These are phyloP conservation scores for Drosophila mayaguana DNA, from an alignment of 2,888 invertebrate genomes.

Conservation along the genomic window DNA sequence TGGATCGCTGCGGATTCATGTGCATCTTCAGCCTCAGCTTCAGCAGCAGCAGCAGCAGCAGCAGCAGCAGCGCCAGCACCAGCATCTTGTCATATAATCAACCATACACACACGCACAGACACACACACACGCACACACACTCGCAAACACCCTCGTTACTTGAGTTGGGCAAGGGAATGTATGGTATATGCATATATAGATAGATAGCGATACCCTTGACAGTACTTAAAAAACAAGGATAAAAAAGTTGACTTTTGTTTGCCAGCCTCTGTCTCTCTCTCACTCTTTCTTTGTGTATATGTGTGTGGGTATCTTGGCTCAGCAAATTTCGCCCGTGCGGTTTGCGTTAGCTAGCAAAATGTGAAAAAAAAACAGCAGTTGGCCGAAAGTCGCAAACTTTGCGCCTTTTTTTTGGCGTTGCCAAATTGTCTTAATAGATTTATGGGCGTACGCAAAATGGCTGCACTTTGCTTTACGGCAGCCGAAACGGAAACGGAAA, in stretches of 20 bases:
- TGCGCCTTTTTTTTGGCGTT: conserved; percentile 52
- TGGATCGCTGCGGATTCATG: conserved; percentile 35
- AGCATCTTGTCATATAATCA: conserved; percentile 72
- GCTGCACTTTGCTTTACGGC: conserved; percentile 71
- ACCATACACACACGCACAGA: conserved; percentile 11
- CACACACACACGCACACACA: conserved; percentile 10
- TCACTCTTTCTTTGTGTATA: conserved; percentile 1
- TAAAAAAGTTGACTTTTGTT: conserved; percentile 75
- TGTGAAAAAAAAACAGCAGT: conserved; percentile 14
- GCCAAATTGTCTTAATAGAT: conserved; percentile 81
- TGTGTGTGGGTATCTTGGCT: conserved; percentile 47
- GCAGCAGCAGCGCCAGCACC: conserved; percentile 42
- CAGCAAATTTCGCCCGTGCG: conserved; percentile 59
- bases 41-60: conserved; percentile 25
- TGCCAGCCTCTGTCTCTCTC: conserved; percentile 39
- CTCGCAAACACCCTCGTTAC: not conserved
- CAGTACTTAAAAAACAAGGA: conserved; percentile 76
- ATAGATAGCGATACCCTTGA: conserved; percentile 81
- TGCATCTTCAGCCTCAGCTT: conserved; percentile 29
- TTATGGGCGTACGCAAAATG: conserved; percentile 81
- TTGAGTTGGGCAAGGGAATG: conserved; percentile 7
- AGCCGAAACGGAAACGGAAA: conserved; percentile 50
- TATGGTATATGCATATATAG: conserved; percentile 44
- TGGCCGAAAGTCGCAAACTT: conserved; percentile 55
- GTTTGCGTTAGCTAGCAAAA: conserved; percentile 29